Evolutionary conservation across 2,113 vertebrate genomes (phyloP), one percentile per base, ranked within the genome.

Genomic region (Zosterops hypoxanthus): DNA sequence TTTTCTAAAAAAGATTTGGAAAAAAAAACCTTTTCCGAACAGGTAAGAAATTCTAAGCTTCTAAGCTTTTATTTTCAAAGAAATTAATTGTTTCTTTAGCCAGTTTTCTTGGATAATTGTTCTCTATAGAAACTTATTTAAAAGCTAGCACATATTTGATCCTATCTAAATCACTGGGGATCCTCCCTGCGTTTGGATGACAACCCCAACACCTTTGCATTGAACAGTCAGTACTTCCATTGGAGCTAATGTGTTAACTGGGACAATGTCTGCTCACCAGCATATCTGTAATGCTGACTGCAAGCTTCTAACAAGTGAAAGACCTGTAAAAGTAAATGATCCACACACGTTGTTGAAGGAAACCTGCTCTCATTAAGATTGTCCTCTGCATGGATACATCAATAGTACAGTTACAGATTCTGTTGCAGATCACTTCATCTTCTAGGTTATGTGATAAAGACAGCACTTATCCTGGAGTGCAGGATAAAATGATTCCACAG

Each of bases 241-340:
- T 44, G 56, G 66, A 93, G 31, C n/a, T 42, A 89, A 82, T 33
- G 80, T 82, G 92, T 94, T 97, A 96, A 93, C 57, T 59, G 41
- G 31, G 41, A 95, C 94, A 94, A 92, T 7, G 39, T 83, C 71
- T 84, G 46, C 91, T 88, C 65, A 75, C 77, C 92, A 85, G 49
- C 39, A 94, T 47, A 90, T 95, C 36, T 72, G 61, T 94, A 94
- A 64, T 56, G 87, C 97, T 75, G 36, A 78, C 47, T 85, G 88
- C 79, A 82, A 86, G 59, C 46, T 80, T 91, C 80, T 76, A 92
- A 90, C 66, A 79, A 56, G 76, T 71, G 46, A 83, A 92, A 95
- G 76, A 95, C 90, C 68, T 94, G 55, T 87, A 79, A 89, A 69
- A 90, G 69, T 39, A 95, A 97, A 95, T 95, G 90, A 90, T 36